Conservation (phyloP, 2,888 invertebrate species). For the Leucoma salicis region DNA sequence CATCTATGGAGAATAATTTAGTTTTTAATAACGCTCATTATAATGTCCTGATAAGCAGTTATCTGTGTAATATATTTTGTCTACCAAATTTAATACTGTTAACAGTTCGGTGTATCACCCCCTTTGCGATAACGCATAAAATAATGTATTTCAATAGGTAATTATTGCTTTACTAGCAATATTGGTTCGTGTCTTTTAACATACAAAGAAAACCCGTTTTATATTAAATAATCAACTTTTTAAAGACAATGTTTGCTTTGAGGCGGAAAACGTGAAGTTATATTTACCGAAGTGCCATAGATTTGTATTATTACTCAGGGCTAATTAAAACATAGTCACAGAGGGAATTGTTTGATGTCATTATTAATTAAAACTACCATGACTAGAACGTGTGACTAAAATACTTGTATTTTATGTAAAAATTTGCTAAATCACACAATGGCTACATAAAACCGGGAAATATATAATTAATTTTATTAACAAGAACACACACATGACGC, state of each 20-base stretch:
- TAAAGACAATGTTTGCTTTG: slow-evolving; percentile 3
- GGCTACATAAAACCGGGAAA: slow-evolving; percentile 29
- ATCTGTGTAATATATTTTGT: too few species aligned
- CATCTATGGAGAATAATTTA: too few species aligned
- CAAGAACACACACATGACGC: slow-evolving; percentile 19
- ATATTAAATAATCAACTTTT: not conserved
- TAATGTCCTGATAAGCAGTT: slow-evolving; percentile 39
- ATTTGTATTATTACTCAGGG: slow-evolving; percentile 21
- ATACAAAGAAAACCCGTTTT: not conserved
- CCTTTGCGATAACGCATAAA: slow-evolving; percentile 32
- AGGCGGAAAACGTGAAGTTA: slow-evolving; percentile 38
- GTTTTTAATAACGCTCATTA: slow-evolving; percentile 32
- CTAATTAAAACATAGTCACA: slow-evolving; percentile 16
- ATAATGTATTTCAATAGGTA: slow-evolving; percentile 9
- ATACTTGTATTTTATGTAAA: slow-evolving; percentile 20
- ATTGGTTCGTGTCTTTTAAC: too few species aligned
- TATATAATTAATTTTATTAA: slow-evolving; percentile 23
- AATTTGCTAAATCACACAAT: slow-evolving; percentile 37
- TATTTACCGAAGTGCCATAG: slow-evolving; percentile 28
- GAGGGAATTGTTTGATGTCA: slow-evolving; percentile 13
- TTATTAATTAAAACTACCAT: slow-evolving; percentile 24
- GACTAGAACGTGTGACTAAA: slow-evolving; percentile 28
- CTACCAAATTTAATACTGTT: too few species aligned
- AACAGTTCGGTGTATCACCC: too few species aligned
- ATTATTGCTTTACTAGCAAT: too few species aligned